A percentile compares a stretch with the other conserved stretches of the same genome.
Conservation (phyloP, 1,140 invertebrate genomes). For the Dufourea novaeangliae region DNA sequence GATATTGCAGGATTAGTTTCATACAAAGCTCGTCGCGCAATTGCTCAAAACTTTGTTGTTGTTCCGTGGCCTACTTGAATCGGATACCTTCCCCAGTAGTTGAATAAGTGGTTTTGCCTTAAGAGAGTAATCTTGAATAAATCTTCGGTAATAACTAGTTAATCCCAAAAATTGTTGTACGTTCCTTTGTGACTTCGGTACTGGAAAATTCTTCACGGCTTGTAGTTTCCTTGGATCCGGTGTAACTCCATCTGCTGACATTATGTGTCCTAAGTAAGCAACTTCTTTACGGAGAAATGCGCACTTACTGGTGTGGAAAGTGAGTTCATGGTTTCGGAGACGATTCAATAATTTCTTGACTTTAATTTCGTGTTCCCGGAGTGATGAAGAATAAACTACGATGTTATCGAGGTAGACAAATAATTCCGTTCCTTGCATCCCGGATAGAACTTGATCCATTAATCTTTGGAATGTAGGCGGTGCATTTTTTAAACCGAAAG, state of each 20-base stretch:
- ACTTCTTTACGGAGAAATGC: not conserved
- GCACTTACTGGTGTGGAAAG: too few species aligned
- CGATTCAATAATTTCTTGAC: not conserved
- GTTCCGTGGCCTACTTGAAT: not conserved
- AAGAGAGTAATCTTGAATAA: not conserved
- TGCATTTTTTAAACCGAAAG: not conserved
- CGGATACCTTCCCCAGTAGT: not conserved
- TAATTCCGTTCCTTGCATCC: not conserved
- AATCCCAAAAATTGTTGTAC: not conserved
- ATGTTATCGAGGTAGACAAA: conserved; percentile 15
- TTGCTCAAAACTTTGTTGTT: not conserved
- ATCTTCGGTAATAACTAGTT: not conserved
- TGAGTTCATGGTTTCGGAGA: too few species aligned
- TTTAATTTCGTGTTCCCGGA: not conserved
- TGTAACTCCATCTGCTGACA: not conserved
- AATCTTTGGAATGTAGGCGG: not conserved
- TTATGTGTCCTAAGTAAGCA: not conserved
- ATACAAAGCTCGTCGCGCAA: not conserved
- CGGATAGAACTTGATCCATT: not conserved
- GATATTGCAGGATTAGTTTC: not conserved
- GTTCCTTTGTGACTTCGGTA: not conserved
- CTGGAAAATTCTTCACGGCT: not conserved
- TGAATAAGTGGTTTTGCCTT: not conserved
- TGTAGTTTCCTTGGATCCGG: not conserved
- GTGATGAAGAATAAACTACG: not conserved